Evolutionary conservation across 2,888 invertebrate species (phyloP), one percentile per base, ranked within the genome.

Genomic region (Parnassius smintheus): DNA sequence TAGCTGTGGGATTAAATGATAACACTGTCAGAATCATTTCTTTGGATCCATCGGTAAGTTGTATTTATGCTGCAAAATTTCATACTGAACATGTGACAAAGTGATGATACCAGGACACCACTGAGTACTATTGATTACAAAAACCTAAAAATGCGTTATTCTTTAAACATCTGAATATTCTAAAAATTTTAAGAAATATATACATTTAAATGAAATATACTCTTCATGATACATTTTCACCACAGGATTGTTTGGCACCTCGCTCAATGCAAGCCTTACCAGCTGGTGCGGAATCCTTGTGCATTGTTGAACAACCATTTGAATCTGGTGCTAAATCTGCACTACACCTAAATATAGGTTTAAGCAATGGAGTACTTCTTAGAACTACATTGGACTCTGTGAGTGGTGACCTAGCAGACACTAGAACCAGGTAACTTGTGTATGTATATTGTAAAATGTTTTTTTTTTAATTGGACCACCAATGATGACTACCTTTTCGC

Each of bases 1-100:
- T 99, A 73, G 98, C 98, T 65, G 99, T 99, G 44, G 99, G 99
- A 2, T 92, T 99, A 46, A 95, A 97, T 59, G 99, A 99, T 78
- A 97, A 97, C 78, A 99, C 99, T 35, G 99, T 99, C 64, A 93
- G 99, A 73, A 98, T 99, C 65, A 98, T 99, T 66, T 99, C 99
- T 0, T 92, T 99, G 64, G 99, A 99, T 89, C 99, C 99, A 22
- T 94, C 96, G 59, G 95, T 95, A 87, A 93, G 93, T 54, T 45
- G n/a, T 0, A 18, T 46, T 51, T 56, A 52, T 46, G 7, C 18
- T 56, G 11, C 48, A 53, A 59, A 48, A 35, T 46, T 45, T 44
- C 7, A 49, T 2, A 9, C 18, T n/a, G 12, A 46, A 49, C 59
- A 41, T 55, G 35, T 35, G 11, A 65, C 61, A 62, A 66, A n/a